Evolutionary conservation across 2,797 vertebrate species (phyloP).

Genomic region (Spinus olivaceus): DNA sequence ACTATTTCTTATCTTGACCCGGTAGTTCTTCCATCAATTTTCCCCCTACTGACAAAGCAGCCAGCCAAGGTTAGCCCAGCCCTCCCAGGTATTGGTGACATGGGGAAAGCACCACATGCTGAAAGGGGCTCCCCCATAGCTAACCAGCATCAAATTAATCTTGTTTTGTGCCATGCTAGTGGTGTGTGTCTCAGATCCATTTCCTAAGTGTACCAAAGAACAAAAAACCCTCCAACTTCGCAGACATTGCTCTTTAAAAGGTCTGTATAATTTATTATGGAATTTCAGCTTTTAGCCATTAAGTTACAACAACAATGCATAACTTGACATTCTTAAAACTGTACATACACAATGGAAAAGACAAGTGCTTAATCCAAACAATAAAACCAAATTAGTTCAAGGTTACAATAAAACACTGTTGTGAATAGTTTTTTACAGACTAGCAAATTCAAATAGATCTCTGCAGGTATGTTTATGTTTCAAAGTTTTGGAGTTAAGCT

Average conservation of each 20-base stretch:
- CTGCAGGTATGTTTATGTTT: background rate
- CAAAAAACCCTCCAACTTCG: background rate
- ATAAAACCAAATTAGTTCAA: background rate
- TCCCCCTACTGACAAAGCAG: background rate
- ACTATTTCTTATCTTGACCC: background rate
- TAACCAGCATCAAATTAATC: background rate
- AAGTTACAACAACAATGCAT: slow-evolving; percentile 57
- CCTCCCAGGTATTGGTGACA: rapidly evolving
- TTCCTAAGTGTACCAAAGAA: background rate
- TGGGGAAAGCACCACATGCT: rapidly evolving
- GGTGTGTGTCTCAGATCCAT: background rate
- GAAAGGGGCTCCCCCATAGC: background rate
- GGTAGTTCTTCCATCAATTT: background rate
- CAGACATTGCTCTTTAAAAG: background rate
- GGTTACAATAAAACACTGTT: background rate
- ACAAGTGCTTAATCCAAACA: slow-evolving; percentile 47
- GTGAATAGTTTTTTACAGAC: background rate
- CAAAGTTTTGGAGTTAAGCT: slow-evolving; percentile 33
- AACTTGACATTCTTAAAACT: slow-evolving; percentile 44
- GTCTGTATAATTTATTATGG: slow-evolving; percentile 44
- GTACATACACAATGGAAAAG: slow-evolving; percentile 46
- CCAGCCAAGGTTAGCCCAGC: background rate
- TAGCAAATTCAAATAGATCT: background rate
- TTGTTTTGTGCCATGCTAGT: background rate
- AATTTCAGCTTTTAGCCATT: slow-evolving; percentile 29